Evolutionary conservation across 2,888 invertebrate species (phyloP).

Genomic region (Branchipolynoe longqiensis): DNA sequence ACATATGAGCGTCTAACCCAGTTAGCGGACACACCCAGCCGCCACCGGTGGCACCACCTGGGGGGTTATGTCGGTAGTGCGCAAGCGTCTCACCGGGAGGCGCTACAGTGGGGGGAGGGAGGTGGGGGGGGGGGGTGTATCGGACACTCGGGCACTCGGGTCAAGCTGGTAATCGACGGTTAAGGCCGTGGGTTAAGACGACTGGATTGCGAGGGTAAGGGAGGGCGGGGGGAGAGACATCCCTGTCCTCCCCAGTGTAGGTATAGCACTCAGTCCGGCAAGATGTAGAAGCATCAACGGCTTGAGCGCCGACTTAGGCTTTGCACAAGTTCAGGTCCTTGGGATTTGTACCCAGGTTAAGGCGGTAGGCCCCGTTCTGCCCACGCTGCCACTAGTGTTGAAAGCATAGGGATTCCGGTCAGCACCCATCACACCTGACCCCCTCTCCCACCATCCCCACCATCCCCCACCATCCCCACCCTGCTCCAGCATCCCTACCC

Average conservation of each 20-base stretch:
- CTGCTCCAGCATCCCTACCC: not conserved
- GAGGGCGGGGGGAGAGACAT: not conserved
- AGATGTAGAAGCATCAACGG: no score
- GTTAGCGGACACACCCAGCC: not conserved
- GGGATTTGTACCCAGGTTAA: constrained; percentile 25
- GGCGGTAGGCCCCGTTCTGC: not conserved
- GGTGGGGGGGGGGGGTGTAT: no score
- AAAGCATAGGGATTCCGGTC: not conserved
- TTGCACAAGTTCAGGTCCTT: not conserved
- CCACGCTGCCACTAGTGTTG: no score
- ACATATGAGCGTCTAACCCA: constrained; percentile 52
- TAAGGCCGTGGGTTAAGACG: constrained; percentile 49
- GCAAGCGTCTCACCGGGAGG: not conserved
- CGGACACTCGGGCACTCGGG: no score
- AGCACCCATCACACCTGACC: not conserved
- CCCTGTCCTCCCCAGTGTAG: not conserved
- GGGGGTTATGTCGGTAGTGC: constrained; percentile 25
- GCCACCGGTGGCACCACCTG: constrained; percentile 16
- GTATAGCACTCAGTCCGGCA: no score
- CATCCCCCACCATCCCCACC: not conserved
- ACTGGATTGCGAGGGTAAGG: not conserved
- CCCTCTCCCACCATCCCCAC: not conserved
- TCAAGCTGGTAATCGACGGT: constrained; percentile 54
- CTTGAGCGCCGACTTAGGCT: no score
- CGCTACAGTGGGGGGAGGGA: not conserved